Base-by-base conservation (phyloP, 2,888 invertebrate species). In the Elmis aenea region DNA sequence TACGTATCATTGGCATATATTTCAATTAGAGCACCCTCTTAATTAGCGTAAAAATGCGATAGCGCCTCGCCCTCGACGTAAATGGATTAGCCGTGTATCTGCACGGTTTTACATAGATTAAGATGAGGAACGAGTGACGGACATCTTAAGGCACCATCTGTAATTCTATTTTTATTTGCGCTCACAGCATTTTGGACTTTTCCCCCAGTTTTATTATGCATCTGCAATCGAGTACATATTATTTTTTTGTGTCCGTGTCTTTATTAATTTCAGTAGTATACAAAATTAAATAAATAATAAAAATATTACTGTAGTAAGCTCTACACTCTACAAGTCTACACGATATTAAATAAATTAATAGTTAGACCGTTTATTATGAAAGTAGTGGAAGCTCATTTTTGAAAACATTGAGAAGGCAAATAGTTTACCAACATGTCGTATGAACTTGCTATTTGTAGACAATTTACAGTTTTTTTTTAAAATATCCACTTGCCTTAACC, bases 1-100 rank as follows among this genome's bases (percentile, higher is more conserved):
- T 48, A 50, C 46, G 42, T 56, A 55, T 57, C 55, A 55, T 57
- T 55, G 51, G 49, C 52, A 52, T 58, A 57, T 57, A 58, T 57
- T 55, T 57, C 55, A 58, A 58, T 58, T 57, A 58, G 50, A 48
- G 49, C 48, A 50, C 56, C 54, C 57, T 57, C 51, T 57, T 57
- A 56, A 58, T 58, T 56, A 56, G 46, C 43, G 46, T 34, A 47
- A 55, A 55, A 57, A 55, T 51, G 50, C 45, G 48, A 52, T 48
- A 41, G 46, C 45, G 51, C 47, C 50, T 51, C 51, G 52, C 54
- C 48, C 51, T 50, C 18, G 42, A 43, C 44, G 48, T 39, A 54
- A 57, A 57, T 57, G 56, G 54, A 57, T 56, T 58, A 57, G 45
- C 51, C 52, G 28, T 55, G 55, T 57, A 51, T 39, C 50, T 45